Percentiles rank a stretch among this genome's conserved stretches.
These are phyloP conservation scores for Enteromius paludinosus DNA, from an alignment of 2,797 vertebrate species.

Conservation along the genomic window DNA sequence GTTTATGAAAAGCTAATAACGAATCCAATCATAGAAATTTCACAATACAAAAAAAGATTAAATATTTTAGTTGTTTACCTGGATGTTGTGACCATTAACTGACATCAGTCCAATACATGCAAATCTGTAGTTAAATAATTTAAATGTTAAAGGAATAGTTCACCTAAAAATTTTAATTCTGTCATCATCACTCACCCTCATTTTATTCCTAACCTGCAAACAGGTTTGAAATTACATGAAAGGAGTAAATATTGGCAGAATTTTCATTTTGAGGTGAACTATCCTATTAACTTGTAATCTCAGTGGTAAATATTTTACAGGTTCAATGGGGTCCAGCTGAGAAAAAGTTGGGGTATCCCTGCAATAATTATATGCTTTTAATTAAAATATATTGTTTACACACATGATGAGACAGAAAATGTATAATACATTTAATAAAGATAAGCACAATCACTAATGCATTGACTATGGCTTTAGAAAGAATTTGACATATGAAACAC, in stretches of 20 bases:
- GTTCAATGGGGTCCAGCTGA: background rate
- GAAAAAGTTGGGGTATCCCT: too few relatives aligned
- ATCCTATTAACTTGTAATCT: background rate
- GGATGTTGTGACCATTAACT: background rate
- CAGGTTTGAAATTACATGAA: too few relatives aligned
- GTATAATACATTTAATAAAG: background rate
- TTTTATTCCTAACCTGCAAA: background rate
- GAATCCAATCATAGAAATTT: background rate
- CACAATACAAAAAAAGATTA: too few relatives aligned
- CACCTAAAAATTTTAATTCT: background rate
- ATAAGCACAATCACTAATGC: background rate
- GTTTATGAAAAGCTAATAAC: constrained; percentile 2
- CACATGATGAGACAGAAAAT: background rate
- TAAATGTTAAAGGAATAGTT: background rate
- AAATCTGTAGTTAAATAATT: background rate
- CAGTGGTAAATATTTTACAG: background rate
- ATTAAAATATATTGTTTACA: background rate
- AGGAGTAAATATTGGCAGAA: background rate
- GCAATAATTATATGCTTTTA: background rate
- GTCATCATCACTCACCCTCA: background rate
- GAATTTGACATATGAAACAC: background rate
- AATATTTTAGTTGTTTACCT: background rate
- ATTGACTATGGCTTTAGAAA: background rate
- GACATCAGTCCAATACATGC: too few relatives aligned
- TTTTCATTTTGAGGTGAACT: background rate